phyloP scores from a whole-genome alignment of 2,113 vertebrate species.

The Engraulis encrasicolus region DNA sequence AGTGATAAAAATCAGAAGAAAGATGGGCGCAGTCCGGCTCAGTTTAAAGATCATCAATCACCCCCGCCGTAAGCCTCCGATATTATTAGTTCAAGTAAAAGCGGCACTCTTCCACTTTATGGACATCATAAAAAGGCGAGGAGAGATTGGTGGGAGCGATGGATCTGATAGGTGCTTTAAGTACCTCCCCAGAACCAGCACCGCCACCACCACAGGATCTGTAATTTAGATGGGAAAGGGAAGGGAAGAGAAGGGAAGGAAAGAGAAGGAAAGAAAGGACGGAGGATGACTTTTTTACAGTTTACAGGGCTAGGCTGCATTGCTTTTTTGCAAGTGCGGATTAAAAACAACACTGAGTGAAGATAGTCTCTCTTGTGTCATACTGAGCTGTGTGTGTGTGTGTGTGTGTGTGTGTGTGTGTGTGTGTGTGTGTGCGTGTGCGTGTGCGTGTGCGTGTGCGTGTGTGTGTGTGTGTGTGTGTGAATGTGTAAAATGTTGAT shows the following conservation, averaged over 20 bases:
- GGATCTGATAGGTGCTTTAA: constrained; percentile 64
- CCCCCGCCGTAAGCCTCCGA: constrained; percentile 77
- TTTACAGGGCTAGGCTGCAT: neutral
- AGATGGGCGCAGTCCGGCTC: constrained; percentile 89
- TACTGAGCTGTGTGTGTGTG: neutral
- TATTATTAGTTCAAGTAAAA: constrained; percentile 92
- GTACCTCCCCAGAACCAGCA: constrained; percentile 33
- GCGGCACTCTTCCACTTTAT: constrained; percentile 90
- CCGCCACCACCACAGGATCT: constrained; percentile 31
- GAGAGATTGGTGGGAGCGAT: constrained; percentile 58
- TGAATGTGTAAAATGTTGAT: no score
- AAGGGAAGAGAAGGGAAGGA: no score
- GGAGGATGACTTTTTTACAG: neutral
- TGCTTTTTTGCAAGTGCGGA: neutral
- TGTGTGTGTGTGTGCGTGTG: neutral
- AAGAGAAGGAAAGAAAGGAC: no score
- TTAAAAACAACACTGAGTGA: no score
- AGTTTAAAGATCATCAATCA: constrained; percentile 95
- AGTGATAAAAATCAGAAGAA: constrained; percentile 95
- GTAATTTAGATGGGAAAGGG: constrained; percentile 19
- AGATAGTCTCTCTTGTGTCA: neutral
- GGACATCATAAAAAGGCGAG: constrained; percentile 83
- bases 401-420: neutral
- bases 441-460: neutral
- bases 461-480: neutral